phyloP scores from a whole-genome alignment of 2,113 vertebrate genomes.

The Anas platyrhynchos region DNA sequence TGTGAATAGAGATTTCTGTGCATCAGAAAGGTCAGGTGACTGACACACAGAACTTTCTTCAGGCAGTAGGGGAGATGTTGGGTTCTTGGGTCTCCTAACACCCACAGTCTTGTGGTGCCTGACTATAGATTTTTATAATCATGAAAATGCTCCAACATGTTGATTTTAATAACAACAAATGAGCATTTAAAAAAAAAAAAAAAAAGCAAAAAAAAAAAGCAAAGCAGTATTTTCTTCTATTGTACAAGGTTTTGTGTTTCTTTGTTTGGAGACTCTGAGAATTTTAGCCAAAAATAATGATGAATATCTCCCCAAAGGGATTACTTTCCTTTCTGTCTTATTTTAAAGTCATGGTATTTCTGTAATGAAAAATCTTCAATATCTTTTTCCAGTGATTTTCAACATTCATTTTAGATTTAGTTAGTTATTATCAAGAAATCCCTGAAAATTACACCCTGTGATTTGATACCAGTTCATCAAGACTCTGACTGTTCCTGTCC shows the following conservation, averaged over 20 bases:
- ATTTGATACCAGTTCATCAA: neutral
- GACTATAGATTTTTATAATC: neutral
- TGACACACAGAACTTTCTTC: neutral
- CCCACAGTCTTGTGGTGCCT: neutral
- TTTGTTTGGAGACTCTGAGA: neutral
- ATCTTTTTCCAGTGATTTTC: neutral
- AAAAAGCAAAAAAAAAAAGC: neutral
- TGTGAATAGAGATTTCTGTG: neutral
- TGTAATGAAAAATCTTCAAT: neutral
- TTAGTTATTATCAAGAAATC: neutral
- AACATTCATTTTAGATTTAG: neutral
- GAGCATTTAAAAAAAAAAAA: neutral
- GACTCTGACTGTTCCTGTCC: neutral
- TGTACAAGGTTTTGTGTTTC: neutral
- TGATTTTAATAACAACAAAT: neutral
- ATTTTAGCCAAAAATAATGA: neutral
- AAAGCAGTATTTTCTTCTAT: neutral
- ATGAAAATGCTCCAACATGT: neutral
- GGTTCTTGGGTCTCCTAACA: neutral
- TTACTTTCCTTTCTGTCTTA: neutral
- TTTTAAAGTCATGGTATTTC: neutral
- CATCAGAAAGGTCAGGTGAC: neutral
- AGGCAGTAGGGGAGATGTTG: neutral
- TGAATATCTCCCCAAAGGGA: neutral
- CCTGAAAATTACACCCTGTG: neutral